Evolutionary conservation across 2,888 invertebrate genomes (phyloP), one percentile per base, ranked within the genome.

Genomic region (Euplagia quadripunctaria): DNA sequence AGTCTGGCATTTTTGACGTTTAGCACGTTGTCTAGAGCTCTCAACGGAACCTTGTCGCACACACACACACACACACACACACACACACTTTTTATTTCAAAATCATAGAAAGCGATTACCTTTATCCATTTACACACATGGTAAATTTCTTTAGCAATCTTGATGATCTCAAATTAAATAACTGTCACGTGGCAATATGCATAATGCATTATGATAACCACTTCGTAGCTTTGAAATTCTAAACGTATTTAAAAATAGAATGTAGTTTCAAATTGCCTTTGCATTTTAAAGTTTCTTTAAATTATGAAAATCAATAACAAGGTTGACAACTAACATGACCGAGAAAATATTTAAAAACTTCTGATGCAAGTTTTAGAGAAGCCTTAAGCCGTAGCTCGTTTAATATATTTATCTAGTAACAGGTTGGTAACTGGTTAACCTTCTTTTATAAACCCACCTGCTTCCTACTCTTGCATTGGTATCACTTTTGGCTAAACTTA

Each of bases 401-500:
- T 61, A 20, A 31, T 20, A 31, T 49, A 49, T 16, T 65, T 46
- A 65, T 31, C 9, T 66, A 31, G 49, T 66, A 14, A 31, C 66
- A 49, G 49, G 43, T n/a, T 14, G 31, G 66, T 8, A 49, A 20
- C 61, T 20, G 7, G 20, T 61, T 61, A 31, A 31, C 31, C 61
- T 31, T 61, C 6, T 61, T 61, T 61, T 61, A 31, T 31, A 31
- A 31, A 61, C 20, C 31, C 14, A 31, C 58, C 20, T 58, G 11
- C 58, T 58, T 58, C 58, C 61, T 64, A 20, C 66, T 64, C 64
- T 74, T 61, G 72, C 67, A 64, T 71, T 65, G 80, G 71, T 74
- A 74, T 76, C 75, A 71, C 75, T 71, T 76, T 78, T 82, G 73
- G 73, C 72, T 75, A 76, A 70, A 66, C 76, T 74, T 31, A 31